Evolutionary conservation across 2,888 invertebrate species (phyloP), one percentile per base, ranked within the genome.

Genomic region (Lobophora halterata): DNA sequence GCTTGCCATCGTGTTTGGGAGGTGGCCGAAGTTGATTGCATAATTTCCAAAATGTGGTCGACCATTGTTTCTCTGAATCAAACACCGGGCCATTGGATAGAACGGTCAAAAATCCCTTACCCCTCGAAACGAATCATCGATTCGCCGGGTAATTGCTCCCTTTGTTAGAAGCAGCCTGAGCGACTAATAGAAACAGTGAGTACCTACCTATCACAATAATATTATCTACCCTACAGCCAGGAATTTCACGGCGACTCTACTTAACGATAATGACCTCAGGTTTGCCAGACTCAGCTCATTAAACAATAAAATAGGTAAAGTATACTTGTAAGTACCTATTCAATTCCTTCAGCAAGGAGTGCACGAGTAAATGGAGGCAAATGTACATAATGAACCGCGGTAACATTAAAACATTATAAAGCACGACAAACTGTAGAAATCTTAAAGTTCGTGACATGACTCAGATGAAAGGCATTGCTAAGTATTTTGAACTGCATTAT

Each of bases 121-220:
- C 33, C 36, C 33, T 35, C 19, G 58, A 47, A 65, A 63, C 65
- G 49, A 67, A 67, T 67, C 49, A 37, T 31, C 38, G 53, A 49
- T 35, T 47, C 46, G 45, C 47, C 55, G 50, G 41, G 49, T 53
- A 58, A 59, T 58, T 44, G 28, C 40, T 24, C 39, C 33, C 55
- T 59, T 65, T 67, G 60, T 65, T 56, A 32, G 31, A 11, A 59
- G 24, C 53, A 42, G 55, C 42, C 49, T 60, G 57, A 60, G 37
- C 58, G 53, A 50, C 20, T 31, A 53, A 43, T 31, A 38, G 31
- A 31, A 24, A 21, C 12, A 14, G 21, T n/a, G n/a, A n/a, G n/a
- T n/a, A n/a, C n/a, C n/a, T n/a, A n/a, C n/a, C 27, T 56, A 58
- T 49, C 43, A 49, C 56, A 56, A 56, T 46, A 42, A 46, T n/a